These are phyloP conservation scores for Gila orcuttii DNA, from an alignment of 2,113 vertebrate genomes.

Conservation along the genomic window DNA sequence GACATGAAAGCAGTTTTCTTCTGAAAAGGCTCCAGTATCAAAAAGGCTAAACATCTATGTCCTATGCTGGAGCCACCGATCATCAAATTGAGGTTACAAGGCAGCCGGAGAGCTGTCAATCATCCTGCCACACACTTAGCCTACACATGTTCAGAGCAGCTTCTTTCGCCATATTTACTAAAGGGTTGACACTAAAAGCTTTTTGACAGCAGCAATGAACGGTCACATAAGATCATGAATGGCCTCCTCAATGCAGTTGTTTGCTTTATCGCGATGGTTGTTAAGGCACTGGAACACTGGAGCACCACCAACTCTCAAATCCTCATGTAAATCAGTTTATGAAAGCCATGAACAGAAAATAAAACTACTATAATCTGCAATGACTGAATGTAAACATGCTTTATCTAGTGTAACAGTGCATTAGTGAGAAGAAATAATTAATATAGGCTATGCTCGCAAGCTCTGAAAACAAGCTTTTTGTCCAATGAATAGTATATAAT, in stretches of 20 bases:
- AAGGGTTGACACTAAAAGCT: constrained; percentile 53
- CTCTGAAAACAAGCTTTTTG: not conserved
- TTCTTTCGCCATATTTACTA: constrained; percentile 44
- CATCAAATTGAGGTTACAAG: constrained; percentile 27
- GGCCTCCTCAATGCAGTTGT: not conserved
- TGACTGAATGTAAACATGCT: not conserved
- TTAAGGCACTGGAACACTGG: constrained; percentile 10
- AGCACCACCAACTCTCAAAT: constrained; percentile 1
- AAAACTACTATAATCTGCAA: not conserved
- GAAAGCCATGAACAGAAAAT: not conserved
- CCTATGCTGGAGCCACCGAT: not conserved
- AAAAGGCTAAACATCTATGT: constrained; percentile 14
- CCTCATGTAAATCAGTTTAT: not conserved
- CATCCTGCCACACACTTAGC: constrained; percentile 11
- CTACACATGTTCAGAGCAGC: constrained; percentile 9
- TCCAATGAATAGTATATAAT: not conserved
- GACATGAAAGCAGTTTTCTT: not conserved
- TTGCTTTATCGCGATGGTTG: not conserved
- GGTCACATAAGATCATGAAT: constrained; percentile 36
- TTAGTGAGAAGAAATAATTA: not conserved
- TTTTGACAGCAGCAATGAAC: constrained; percentile 46
- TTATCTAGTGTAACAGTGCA: not conserved
- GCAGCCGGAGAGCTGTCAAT: constrained; percentile 37
- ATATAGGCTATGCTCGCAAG: not conserved
- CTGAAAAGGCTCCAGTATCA: not conserved